Conservation (phyloP, 1,140 invertebrate genomes). For the Drosophila tsacasi region DNA sequence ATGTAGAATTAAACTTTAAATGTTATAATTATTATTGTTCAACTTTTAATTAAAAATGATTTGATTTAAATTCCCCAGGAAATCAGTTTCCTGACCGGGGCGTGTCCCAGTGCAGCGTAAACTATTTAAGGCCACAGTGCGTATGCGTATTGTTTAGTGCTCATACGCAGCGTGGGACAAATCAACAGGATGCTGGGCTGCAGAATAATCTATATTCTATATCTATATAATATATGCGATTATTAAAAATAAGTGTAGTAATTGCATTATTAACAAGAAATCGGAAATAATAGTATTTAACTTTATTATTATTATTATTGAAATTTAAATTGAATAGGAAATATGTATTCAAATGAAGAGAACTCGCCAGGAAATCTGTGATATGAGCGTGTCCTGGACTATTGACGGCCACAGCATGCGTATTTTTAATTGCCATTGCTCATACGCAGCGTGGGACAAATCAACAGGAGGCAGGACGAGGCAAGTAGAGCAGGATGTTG, state of each 20-base stretch:
- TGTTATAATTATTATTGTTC: too few species aligned
- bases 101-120: not conserved
- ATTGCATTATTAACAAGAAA: too few species aligned
- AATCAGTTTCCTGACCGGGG: not conserved
- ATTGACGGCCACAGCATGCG: too few species aligned
- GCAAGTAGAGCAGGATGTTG: slow-evolving; percentile 38
- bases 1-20: not conserved
- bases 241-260: too few species aligned
- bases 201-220: too few species aligned
- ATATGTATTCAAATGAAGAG: too few species aligned
- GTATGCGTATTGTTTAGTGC: slow-evolving; percentile 69
- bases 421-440: slow-evolving; percentile 66
- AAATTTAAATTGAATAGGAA: too few species aligned
- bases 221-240: too few species aligned
- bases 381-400: too few species aligned
- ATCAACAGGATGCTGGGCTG: slow-evolving; percentile 67
- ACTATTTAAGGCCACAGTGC: slow-evolving; percentile 36
- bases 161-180: slow-evolving; percentile 74
- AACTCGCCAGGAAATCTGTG: too few species aligned
- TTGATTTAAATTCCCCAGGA: not conserved
- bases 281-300: too few species aligned
- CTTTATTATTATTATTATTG: too few species aligned
- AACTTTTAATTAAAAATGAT: not conserved
- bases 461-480: slow-evolving; percentile 63
- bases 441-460: slow-evolving; percentile 74